Percentiles rank a stretch among this genome's conserved stretches.
Evolutionary conservation across 1,140 invertebrate species (phyloP).

Genomic region (Drosophila biarmipes): DNA sequence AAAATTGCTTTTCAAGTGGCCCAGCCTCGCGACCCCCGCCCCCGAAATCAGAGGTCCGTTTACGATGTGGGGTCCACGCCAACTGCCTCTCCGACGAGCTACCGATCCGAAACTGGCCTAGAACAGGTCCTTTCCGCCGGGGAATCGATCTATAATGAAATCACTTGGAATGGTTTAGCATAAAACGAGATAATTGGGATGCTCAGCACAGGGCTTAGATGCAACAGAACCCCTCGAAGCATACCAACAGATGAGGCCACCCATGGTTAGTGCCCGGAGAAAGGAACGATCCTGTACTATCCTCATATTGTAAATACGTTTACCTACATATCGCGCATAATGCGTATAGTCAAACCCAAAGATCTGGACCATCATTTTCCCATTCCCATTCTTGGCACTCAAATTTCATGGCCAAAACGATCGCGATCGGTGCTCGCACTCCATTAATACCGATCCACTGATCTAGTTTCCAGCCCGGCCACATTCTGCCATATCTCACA

Average conservation of each 20-base stretch:
- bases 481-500: constrained; percentile 15
- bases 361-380: neutral
- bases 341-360: neutral
- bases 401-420: constrained; percentile 43
- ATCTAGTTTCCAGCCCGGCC: constrained; percentile 24
- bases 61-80: constrained; percentile 6
- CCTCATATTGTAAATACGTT: too few species aligned
- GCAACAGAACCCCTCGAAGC: too few species aligned
- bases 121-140: constrained; percentile 6
- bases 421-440: constrained; percentile 36
- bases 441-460: constrained; percentile 43
- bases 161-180: constrained; percentile 13
- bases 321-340: too few species aligned
- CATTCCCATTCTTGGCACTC: neutral
- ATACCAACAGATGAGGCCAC: neutral
- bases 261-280: neutral
- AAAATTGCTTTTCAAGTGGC: constrained; percentile 80
- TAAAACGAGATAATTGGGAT: constrained; percentile 11
- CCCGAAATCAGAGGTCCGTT: constrained; percentile 6
- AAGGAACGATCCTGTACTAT: too few species aligned
- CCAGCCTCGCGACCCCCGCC: constrained; percentile 18
- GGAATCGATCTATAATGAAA: constrained; percentile 3
- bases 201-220: too few species aligned
- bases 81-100: constrained; percentile 9
- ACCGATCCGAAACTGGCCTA: constrained; percentile 23